Evolutionary conservation across 1,140 invertebrate genomes (phyloP).

Genomic region (Lasioglossum albipes): DNA sequence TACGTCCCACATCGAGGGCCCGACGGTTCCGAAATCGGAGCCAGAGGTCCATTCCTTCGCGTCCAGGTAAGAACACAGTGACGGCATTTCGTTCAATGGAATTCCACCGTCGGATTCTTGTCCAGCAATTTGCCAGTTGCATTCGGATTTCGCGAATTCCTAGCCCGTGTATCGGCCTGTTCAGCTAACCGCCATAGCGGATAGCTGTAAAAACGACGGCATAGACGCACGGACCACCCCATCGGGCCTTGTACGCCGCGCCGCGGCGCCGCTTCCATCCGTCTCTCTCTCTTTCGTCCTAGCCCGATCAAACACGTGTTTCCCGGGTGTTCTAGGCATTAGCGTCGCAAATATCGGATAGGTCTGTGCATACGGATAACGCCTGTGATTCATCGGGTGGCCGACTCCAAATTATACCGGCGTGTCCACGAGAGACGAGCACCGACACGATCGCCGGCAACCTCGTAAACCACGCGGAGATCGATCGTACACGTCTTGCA

Average conservation of each 20-base stretch:
- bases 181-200: constrained; percentile 67
- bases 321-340: background rate
- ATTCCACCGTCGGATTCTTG: constrained; percentile 74
- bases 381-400: constrained; percentile 42
- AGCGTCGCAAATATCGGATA: constrained; percentile 36
- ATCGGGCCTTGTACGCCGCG: constrained; percentile 46
- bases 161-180: constrained; percentile 70
- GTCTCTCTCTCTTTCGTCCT: background rate
- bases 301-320: background rate
- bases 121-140: constrained; percentile 76
- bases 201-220: constrained; percentile 67
- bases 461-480: constrained; percentile 42
- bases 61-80: constrained; percentile 69
- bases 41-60: constrained; percentile 58
- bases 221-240: constrained; percentile 72
- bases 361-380: constrained; percentile 27
- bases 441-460: constrained; percentile 17
- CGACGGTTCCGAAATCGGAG: constrained; percentile 40
- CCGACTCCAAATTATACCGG: constrained; percentile 37
- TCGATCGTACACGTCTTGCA: constrained; percentile 56
- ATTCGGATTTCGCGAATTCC: constrained; percentile 77
- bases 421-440: constrained; percentile 23
- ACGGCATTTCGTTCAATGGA: constrained; percentile 74
- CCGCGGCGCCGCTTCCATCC: constrained; percentile 46
- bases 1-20: constrained; percentile 22